These are phyloP conservation scores for Drosophila rhopaloa DNA, from an alignment of 1,140 invertebrate species.

Conservation along the genomic window DNA sequence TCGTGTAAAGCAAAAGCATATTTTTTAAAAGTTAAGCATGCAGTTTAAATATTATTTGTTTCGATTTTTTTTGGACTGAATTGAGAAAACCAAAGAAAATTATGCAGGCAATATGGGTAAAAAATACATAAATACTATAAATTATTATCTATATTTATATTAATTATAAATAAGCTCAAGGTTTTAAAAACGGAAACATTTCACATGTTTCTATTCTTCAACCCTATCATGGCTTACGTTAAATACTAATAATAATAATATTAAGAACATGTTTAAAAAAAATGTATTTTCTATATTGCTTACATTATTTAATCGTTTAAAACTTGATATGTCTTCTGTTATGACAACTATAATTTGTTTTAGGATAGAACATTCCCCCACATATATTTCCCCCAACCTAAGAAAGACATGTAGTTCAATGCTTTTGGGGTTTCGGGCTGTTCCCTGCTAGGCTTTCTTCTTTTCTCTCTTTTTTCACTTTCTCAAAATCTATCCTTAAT, in stretches of 20 bases:
- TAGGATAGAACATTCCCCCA: background rate
- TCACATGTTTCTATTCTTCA: no score
- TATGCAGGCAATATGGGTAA: no score
- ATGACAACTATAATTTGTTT: background rate
- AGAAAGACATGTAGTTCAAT: slow-evolving; percentile 11
- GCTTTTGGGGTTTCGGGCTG: background rate
- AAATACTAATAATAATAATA: no score
- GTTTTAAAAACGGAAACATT: no score
- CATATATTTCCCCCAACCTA: background rate
- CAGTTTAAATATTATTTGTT: background rate
- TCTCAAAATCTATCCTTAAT: background rate
- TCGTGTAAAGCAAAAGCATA: background rate
- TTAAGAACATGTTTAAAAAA: no score
- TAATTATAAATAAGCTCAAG: no score
- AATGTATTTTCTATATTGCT: background rate
- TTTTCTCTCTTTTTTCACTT: background rate
- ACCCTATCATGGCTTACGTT: no score
- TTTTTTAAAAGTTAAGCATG: slow-evolving; percentile 4
- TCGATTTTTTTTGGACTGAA: background rate
- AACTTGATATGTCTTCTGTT: background rate
- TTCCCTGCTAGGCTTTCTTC: slow-evolving; percentile 5
- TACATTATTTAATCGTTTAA: background rate
- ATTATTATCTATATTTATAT: no score
- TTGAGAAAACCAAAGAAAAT: background rate
- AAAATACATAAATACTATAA: no score